phyloP scores from a whole-genome alignment of 1,140 invertebrate species.

The Drosophila sechellia region DNA sequence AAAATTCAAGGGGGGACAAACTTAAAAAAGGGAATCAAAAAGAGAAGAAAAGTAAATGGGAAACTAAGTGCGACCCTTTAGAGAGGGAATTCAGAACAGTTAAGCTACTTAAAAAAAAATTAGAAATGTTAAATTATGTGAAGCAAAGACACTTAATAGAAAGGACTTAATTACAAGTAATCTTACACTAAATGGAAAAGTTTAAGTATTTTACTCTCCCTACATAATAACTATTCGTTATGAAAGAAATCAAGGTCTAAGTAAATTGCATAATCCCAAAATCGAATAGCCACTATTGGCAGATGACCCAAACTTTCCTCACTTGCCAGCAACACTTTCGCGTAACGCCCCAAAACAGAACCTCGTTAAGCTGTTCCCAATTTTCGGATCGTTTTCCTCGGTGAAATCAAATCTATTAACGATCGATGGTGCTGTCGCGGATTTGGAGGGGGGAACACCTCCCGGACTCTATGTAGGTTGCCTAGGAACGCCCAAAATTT shows the following conservation, averaged over 20 bases:
- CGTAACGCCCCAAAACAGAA: background rate
- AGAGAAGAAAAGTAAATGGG: background rate
- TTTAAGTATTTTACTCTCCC: no score
- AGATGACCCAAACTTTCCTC: background rate
- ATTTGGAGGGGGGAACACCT: constrained; percentile 1
- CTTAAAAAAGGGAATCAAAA: background rate
- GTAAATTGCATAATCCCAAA: background rate
- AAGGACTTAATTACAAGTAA: no score
- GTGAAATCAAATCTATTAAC: constrained; percentile 42
- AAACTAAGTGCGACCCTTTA: background rate
- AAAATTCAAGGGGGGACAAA: constrained; percentile 8
- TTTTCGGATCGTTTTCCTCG: constrained; percentile 5
- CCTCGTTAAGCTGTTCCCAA: constrained; percentile 24
- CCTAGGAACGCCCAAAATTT: constrained; percentile 35
- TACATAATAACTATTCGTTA: background rate
- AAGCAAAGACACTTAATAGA: no score
- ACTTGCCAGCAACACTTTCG: constrained; percentile 21
- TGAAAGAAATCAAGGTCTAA: background rate
- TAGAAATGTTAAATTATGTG: no score
- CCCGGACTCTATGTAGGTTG: constrained; percentile 57
- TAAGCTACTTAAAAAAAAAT: no score
- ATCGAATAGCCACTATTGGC: background rate
- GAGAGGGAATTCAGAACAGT: background rate
- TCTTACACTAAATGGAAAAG: no score
- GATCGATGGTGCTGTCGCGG: constrained; percentile 6